Percentiles rank a stretch among this genome's conserved stretches.
Evolutionary conservation across 2,888 invertebrate species (phyloP).

Genomic region (Melitaea athalia): DNA sequence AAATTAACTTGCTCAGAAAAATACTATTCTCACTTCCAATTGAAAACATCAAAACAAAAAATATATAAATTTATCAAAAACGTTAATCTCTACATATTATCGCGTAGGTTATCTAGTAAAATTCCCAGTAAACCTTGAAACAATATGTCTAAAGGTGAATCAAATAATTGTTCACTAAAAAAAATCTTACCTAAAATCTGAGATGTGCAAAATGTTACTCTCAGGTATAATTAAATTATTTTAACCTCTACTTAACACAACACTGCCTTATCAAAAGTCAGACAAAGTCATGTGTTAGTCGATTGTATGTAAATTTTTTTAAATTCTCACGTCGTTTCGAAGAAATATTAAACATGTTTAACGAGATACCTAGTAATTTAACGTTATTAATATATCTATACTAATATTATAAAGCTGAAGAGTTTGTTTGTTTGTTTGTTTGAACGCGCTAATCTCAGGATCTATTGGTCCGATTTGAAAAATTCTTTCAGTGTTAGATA

Average conservation of each 20-base stretch:
- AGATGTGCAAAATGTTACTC: conserved; percentile 16
- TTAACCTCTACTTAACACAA: conserved; percentile 21
- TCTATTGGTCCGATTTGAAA: too few species aligned
- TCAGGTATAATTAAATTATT: conserved; percentile 16
- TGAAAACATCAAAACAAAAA: too few species aligned
- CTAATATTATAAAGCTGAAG: too few species aligned
- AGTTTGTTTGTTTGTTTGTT: too few species aligned
- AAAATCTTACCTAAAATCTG: conserved; percentile 3
- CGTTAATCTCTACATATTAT: too few species aligned
- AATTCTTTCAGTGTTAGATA: too few species aligned
- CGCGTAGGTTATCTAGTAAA: background rate
- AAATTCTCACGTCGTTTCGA: conserved; percentile 26
- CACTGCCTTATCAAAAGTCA: conserved; percentile 11
- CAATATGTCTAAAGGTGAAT: background rate
- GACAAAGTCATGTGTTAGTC: conserved; percentile 23
- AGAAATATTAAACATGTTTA: background rate
- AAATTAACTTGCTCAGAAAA: too few species aligned
- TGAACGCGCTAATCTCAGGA: too few species aligned
- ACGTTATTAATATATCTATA: background rate
- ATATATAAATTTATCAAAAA: too few species aligned
- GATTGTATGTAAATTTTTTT: conserved; percentile 29
- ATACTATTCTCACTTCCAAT: too few species aligned
- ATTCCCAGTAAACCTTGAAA: background rate
- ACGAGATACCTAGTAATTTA: background rate
- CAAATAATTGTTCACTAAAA: background rate